Percentiles rank a stretch among this genome's conserved stretches.
Evolutionary conservation across 1,140 invertebrate species (phyloP).

Genomic region (Sogatella furcifera): DNA sequence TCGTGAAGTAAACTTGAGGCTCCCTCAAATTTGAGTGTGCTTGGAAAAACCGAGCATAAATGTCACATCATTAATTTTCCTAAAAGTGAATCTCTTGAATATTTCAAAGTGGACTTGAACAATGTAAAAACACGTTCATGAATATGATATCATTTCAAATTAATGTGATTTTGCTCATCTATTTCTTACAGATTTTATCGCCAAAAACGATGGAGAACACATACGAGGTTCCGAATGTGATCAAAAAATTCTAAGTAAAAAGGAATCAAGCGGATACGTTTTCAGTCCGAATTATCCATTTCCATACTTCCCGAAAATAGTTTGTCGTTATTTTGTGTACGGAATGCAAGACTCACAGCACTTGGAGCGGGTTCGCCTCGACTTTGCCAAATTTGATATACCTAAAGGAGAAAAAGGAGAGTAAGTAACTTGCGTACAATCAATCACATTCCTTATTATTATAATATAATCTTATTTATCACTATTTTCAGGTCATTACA

Average conservation of each 20-base stretch:
- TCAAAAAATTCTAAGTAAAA: constrained; percentile 89
- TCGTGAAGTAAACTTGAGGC: no score
- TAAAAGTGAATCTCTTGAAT: no score
- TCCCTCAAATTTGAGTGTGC: no score
- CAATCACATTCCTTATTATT: background rate
- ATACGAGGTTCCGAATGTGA: constrained; percentile 94
- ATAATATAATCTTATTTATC: no score
- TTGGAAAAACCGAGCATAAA: no score
- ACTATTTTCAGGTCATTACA: no score
- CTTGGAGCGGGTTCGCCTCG: constrained; percentile 80
- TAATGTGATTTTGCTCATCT: no score
- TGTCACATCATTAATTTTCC: no score
- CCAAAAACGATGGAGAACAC: constrained; percentile 80
- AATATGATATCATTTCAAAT: no score
- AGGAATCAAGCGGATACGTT: constrained; percentile 80
- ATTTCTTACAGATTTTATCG: constrained; percentile 75
- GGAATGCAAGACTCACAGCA: constrained; percentile 92
- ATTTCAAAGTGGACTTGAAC: no score
- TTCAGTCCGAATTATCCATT: constrained; percentile 93
- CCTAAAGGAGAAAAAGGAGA: constrained; percentile 61
- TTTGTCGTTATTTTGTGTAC: constrained; percentile 96
- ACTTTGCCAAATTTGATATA: constrained; percentile 83
- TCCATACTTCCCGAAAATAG: constrained; percentile 86
- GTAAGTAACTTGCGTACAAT: constrained; percentile 37
- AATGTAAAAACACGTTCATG: no score